Evolutionary conservation across 1,140 invertebrate species (phyloP), one percentile per base, ranked within the genome.

Genomic region (Mizuhopecten yessoensis): DNA sequence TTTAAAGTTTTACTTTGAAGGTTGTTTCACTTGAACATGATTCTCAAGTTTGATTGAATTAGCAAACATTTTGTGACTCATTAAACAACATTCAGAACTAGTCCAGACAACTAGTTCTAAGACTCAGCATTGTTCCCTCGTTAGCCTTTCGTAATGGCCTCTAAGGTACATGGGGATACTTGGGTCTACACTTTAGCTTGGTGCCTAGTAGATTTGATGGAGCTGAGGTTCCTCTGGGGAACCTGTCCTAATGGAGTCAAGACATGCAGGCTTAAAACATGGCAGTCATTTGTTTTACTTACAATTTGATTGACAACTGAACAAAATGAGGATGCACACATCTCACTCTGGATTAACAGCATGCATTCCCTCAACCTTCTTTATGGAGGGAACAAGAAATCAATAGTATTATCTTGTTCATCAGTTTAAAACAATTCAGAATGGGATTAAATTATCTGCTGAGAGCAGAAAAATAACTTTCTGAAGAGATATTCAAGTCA

Each of bases 251-350:
- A 75, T 75, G 57, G 57, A 75, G 17, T 75, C 57, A 75, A 75
- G 57, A 75, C 23, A 75, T 75, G 57, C 57, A 75, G 57, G 29
- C 57, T 29, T n/a, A 75, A 75, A 75, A 75, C 57, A 49, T 23
- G 20, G 45, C 45, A 49, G 45, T 17, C 15, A n/a, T 75, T 75
- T 75, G n/a, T 75, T 75, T 75, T 75, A 75, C 57, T 29, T 75
- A 75, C n/a, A 75, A 17, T 29, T 75, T 75, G 57, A 75, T 7
- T 29, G 57, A 75, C 57, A 75, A n/a, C 57, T 75, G 23, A 75
- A 75, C 57, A 75, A 75, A 0, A 39, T 39, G 5, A 9, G 20
- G 3, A 75, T 75, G 36, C n/a, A 49, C 20, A 23, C 45, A 49
- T 39, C 13, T 45, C n/a, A 75, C 57, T 29, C 23, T 29, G 57